Percentiles rank a stretch among this genome's conserved stretches.
phyloP scores from a whole-genome alignment of 2,797 vertebrate species.

The Gallinago stenura region DNA sequence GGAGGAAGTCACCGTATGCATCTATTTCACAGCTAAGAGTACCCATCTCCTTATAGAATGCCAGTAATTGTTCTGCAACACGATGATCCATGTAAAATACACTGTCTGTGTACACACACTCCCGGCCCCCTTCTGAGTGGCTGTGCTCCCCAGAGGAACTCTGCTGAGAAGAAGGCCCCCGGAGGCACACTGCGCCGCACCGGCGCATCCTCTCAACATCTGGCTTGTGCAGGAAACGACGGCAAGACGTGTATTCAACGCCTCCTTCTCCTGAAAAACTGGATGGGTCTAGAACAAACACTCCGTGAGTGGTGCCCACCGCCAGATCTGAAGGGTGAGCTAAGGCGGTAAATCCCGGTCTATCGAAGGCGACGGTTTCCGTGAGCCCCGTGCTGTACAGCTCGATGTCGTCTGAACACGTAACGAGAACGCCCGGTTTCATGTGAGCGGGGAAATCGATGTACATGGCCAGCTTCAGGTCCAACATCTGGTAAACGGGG shows the following conservation, averaged over 20 bases:
- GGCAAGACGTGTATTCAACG: constrained; percentile 82
- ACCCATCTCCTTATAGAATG: constrained; percentile 82
- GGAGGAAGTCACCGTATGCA: constrained; percentile 96
- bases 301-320: constrained; percentile 90
- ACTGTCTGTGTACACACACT: constrained; percentile 96
- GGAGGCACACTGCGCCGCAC: constrained; percentile 80
- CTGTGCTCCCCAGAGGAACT: background rate
- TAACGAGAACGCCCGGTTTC: constrained; percentile 90
- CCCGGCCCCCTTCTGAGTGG: background rate
- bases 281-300: constrained; percentile 87
- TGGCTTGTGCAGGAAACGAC: constrained; percentile 92
- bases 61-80: constrained; percentile 79
- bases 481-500: constrained; percentile 93
- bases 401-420: constrained; percentile 94
- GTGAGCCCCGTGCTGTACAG: constrained; percentile 83
- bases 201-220: constrained; percentile 82
- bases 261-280: constrained; percentile 42
- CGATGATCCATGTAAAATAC: constrained; percentile 88
- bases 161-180: background rate
- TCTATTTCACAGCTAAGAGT: constrained; percentile 90
- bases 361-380: constrained; percentile 82
- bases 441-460: constrained; percentile 91
- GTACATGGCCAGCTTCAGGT: constrained; percentile 94
- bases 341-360: constrained; percentile 90
- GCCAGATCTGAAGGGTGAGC: constrained; percentile 90